Percentiles rank a stretch among this genome's conserved stretches.
Conservation (phyloP, 2,113 vertebrate species). For the Leptobrachium leishanense region DNA sequence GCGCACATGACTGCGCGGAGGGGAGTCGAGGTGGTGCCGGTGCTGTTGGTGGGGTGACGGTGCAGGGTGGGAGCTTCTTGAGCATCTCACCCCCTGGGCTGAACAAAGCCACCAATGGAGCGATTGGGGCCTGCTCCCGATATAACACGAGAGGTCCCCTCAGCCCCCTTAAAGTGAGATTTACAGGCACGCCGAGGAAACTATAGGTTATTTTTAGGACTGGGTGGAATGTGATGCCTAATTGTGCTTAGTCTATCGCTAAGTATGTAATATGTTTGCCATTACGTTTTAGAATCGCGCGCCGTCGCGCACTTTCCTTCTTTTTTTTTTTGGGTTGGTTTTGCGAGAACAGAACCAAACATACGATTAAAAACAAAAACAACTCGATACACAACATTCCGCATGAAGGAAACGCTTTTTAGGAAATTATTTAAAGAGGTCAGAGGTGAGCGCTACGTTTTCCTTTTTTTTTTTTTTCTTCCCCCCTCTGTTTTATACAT, state of each 20-base stretch:
- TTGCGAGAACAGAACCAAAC: constrained; percentile 52
- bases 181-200: constrained; percentile 86
- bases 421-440: constrained; percentile 10
- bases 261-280: constrained; percentile 77
- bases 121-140: constrained; percentile 58
- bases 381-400: constrained; percentile 44
- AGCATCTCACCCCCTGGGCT: constrained; percentile 36
- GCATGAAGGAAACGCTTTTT: constrained; percentile 46
- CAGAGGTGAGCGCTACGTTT: not conserved
- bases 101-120: constrained; percentile 58
- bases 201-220: constrained; percentile 89
- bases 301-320: constrained; percentile 57
- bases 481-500: not conserved
- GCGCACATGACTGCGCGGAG: constrained; percentile 7
- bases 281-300: constrained; percentile 73
- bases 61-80: constrained; percentile 42
- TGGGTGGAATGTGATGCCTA: constrained; percentile 82
- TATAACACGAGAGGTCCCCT: constrained; percentile 57
- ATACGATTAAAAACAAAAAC: not conserved
- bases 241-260: constrained; percentile 90
- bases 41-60: constrained; percentile 24
- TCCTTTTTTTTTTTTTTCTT: not conserved
- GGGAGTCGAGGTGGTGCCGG: constrained; percentile 10
- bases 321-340: constrained; percentile 36
- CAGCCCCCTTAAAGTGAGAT: constrained; percentile 85